Conservation (phyloP, 2,113 vertebrate species). For the Hemiscyllium ocellatum region DNA sequence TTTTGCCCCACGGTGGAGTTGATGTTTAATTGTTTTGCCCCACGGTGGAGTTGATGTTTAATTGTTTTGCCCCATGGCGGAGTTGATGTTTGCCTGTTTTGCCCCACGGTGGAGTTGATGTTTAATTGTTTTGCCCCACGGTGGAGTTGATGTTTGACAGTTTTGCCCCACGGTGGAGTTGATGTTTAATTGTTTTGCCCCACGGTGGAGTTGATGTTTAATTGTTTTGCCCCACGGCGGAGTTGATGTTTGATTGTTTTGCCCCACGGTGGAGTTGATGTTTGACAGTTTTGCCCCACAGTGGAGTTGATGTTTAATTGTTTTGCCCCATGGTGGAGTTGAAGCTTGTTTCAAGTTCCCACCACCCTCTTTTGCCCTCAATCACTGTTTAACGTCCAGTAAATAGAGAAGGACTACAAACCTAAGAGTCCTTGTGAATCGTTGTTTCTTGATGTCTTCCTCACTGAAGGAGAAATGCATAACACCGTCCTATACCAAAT, state of each 20-base stretch:
- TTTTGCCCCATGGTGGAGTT: not conserved
- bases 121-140: not conserved
- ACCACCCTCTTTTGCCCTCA: not conserved
- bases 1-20: not conserved
- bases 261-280: not conserved
- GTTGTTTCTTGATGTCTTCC: constrained; percentile 51
- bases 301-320: not conserved
- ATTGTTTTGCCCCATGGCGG: not conserved
- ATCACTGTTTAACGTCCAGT: not conserved
- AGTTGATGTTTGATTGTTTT: not conserved
- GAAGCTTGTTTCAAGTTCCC: not conserved
- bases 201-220: not conserved
- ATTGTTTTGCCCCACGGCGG: not conserved
- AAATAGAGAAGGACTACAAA: constrained; percentile 44
- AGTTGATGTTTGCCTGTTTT: not conserved
- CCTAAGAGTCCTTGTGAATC: constrained; percentile 51
- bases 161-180: not conserved
- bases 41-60: not conserved
- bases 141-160: not conserved
- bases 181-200: not conserved
- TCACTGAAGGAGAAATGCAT: constrained; percentile 57
- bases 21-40: not conserved
- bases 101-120: not conserved
- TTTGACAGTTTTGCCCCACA: not conserved
- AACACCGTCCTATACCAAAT: constrained; percentile 30